A percentile compares a stretch with the other conserved stretches of the same genome.
Evolutionary conservation across 2,888 invertebrate species (phyloP).

Genomic region (Macrosoma leucophasiata): DNA sequence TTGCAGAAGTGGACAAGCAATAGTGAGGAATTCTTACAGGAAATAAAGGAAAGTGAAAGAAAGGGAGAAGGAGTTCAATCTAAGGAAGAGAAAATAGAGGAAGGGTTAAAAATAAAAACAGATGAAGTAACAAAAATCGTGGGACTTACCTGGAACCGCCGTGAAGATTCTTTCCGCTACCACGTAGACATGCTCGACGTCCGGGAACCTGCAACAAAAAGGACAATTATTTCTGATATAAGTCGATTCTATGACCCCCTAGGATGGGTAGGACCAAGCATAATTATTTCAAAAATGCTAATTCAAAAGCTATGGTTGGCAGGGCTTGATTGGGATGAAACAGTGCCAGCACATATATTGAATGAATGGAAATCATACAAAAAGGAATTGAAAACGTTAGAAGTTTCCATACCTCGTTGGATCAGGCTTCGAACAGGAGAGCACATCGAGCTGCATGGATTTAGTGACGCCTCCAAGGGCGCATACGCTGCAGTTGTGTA

Average conservation of each 20-base stretch:
- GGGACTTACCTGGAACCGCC: slow-evolving; percentile 28
- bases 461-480: slow-evolving; percentile 18
- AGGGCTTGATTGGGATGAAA: slow-evolving; percentile 28
- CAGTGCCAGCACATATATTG: slow-evolving; percentile 13
- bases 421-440: slow-evolving; percentile 21
- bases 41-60: slow-evolving; percentile 12
- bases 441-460: slow-evolving; percentile 23
- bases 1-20: slow-evolving; percentile 32
- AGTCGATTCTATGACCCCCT: slow-evolving; percentile 29
- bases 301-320: not conserved
- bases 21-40: slow-evolving; percentile 17
- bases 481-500: slow-evolving; percentile 23
- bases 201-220: slow-evolving; percentile 20
- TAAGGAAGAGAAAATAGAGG: slow-evolving; percentile 2
- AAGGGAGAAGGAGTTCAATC: slow-evolving; percentile 10
- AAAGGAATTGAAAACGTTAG: slow-evolving; percentile 5
- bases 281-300: slow-evolving; percentile 12
- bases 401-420: slow-evolving; percentile 15
- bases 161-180: slow-evolving; percentile 24
- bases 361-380: slow-evolving; percentile 22
- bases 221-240: slow-evolving; percentile 25
- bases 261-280: slow-evolving; percentile 27
- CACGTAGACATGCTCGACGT: slow-evolving; percentile 13
- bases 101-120: slow-evolving; percentile 20
- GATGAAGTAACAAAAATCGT: slow-evolving; percentile 24